A percentile compares a stretch with the other conserved stretches of the same genome.
Evolutionary conservation across 2,888 invertebrate species (phyloP).

Genomic region (Scelioninae gen. 2): DNA sequence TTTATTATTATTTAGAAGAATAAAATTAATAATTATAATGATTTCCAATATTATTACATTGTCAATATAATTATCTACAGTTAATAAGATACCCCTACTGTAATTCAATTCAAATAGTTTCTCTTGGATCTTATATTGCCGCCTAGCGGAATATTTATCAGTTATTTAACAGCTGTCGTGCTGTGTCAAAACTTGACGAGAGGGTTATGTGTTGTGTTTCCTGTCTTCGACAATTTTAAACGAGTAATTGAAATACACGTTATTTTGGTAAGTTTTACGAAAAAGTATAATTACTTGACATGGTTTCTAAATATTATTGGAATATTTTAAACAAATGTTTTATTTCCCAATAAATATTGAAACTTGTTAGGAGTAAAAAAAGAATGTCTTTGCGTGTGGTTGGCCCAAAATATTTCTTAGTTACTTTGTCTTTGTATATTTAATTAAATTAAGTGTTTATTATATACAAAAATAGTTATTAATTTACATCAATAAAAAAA

Average conservation of each 20-base stretch:
- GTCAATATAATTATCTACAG: background rate
- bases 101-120: background rate
- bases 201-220: constrained; percentile 59
- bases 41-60: background rate
- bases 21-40: too few species aligned
- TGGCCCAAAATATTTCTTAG: background rate
- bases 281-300: background rate
- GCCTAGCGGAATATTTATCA: constrained; percentile 37
- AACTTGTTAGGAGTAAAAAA: background rate
- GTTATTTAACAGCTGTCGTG: constrained; percentile 68
- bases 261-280: background rate
- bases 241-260: background rate
- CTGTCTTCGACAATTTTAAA: constrained; percentile 1
- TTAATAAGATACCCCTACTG: background rate
- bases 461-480: background rate
- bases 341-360: background rate
- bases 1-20: too few species aligned
- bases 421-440: background rate
- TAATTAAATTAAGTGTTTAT: background rate
- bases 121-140: constrained; percentile 6
- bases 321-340: background rate
- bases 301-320: background rate
- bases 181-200: constrained; percentile 70
- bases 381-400: constrained; percentile 1
- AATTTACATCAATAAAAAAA: background rate